phyloP scores from a whole-genome alignment of 2,113 vertebrate species.

The Felis chaus region DNA sequence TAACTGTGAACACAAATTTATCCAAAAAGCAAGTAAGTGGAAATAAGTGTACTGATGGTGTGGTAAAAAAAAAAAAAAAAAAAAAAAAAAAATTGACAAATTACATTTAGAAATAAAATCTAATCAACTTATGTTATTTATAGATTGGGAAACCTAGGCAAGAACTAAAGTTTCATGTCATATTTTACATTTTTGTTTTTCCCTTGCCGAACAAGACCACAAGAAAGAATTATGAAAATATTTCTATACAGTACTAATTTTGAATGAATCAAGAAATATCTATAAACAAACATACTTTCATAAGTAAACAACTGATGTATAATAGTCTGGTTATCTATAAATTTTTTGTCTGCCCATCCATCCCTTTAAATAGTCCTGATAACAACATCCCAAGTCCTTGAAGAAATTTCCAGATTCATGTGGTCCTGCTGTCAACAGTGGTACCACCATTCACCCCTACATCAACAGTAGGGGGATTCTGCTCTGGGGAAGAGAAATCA shows the following conservation, averaged over 20 bases:
- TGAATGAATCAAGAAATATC: conserved; percentile 10
- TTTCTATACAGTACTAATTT: neutral
- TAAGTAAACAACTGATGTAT: neutral
- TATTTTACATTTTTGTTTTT: neutral
- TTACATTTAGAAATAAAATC: conserved; percentile 26
- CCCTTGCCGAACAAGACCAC: neutral
- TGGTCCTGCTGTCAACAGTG: neutral
- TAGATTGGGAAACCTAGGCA: neutral
- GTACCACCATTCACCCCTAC: neutral
- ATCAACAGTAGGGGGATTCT: neutral
- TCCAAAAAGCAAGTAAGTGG: neutral
- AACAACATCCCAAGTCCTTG: neutral
- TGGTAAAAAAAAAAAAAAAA: conserved; percentile 27
- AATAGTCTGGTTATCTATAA: neutral
- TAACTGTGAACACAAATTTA: conserved; percentile 15
- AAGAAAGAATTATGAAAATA: neutral
- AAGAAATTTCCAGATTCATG: neutral
- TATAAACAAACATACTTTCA: neutral
- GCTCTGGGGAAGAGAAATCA: neutral
- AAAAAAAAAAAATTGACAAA: conserved; percentile 19
- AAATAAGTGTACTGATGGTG: neutral
- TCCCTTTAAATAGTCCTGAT: neutral
- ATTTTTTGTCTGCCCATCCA: neutral
- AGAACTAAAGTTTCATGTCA: neutral
- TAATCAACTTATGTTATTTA: neutral